These are phyloP conservation scores for Rotaria magnacalcarata DNA, from an alignment of 2,888 invertebrate species.

Conservation along the genomic window DNA sequence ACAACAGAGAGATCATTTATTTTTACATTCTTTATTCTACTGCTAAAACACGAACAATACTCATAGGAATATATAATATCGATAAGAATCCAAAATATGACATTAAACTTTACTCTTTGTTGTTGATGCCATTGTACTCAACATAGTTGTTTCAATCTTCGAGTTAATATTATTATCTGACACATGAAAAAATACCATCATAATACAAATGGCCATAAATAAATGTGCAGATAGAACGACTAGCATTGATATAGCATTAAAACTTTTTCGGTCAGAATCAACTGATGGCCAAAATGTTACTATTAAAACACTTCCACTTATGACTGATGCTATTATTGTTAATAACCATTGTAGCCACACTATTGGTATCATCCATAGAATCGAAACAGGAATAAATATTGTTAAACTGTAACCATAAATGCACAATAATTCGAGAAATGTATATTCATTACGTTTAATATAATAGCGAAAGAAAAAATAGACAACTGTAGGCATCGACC, in stretches of 20 bases:
- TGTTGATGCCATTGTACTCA: neutral
- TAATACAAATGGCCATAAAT: neutral
- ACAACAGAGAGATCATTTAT: neutral
- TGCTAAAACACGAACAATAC: neutral
- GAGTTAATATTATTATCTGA: constrained; percentile 13
- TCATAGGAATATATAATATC: neutral
- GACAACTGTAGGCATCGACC: constrained; percentile 74
- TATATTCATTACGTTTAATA: constrained; percentile 60
- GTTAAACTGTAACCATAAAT: constrained; percentile 89
- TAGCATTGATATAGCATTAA: neutral
- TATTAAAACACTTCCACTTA: constrained; percentile 80
- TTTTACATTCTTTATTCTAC: neutral
- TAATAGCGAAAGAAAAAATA: constrained; percentile 83
- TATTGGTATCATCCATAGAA: constrained; percentile 77
- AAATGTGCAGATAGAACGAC: neutral
- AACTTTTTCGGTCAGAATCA: constrained; percentile 57
- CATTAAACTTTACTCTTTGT: neutral
- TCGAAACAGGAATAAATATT: constrained; percentile 85
- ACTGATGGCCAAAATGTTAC: constrained; percentile 75
- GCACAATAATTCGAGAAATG: constrained; percentile 80
- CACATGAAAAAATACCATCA: constrained; percentile 24
- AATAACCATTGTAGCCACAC: constrained; percentile 80
- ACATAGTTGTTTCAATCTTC: neutral
- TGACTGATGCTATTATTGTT: constrained; percentile 72
- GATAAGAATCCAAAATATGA: neutral